Evolutionary conservation across 2,888 invertebrate genomes (phyloP).

Genomic region (Cephus rjabovi): DNA sequence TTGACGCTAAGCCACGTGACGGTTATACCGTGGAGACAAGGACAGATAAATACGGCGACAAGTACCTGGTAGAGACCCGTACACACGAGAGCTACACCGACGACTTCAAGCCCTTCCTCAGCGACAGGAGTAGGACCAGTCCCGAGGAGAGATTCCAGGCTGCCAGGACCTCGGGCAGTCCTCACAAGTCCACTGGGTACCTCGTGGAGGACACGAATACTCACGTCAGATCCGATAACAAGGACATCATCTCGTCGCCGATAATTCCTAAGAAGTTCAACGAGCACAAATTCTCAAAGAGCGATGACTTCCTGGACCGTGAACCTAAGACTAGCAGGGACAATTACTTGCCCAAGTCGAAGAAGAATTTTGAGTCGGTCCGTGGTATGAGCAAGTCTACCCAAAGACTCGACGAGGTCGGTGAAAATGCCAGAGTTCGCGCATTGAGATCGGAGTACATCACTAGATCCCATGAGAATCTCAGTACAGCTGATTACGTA

Average conservation of each 20-base stretch:
- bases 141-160: slow-evolving; percentile 48
- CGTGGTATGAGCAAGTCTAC: slow-evolving; percentile 61
- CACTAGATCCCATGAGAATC: slow-evolving; percentile 59
- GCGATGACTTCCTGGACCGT: slow-evolving; percentile 54
- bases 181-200: slow-evolving; percentile 41
- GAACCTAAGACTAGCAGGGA: slow-evolving; percentile 36
- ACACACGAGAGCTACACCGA: slow-evolving; percentile 55
- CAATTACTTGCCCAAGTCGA: slow-evolving; percentile 47
- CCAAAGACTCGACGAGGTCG: slow-evolving; percentile 57
- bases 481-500: slow-evolving; percentile 52
- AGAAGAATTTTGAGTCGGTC: slow-evolving; percentile 54
- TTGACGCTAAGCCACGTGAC: slow-evolving; percentile 51
- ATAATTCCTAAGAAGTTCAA: slow-evolving; percentile 44
- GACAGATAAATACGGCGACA: slow-evolving; percentile 61
- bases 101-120: slow-evolving; percentile 53
- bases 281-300: slow-evolving; percentile 57
- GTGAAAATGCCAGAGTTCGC: slow-evolving; percentile 46
- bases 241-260: slow-evolving; percentile 41
- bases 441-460: slow-evolving; percentile 53
- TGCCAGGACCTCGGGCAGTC: slow-evolving; percentile 22
- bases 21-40: slow-evolving; percentile 59
- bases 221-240: slow-evolving; percentile 10
- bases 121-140: slow-evolving; percentile 50
- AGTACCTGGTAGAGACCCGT: slow-evolving; percentile 59
- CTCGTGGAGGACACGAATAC: slow-evolving; percentile 26